phyloP scores from a whole-genome alignment of 2,888 invertebrate species.

The Hermaeophaga mercurialis region DNA sequence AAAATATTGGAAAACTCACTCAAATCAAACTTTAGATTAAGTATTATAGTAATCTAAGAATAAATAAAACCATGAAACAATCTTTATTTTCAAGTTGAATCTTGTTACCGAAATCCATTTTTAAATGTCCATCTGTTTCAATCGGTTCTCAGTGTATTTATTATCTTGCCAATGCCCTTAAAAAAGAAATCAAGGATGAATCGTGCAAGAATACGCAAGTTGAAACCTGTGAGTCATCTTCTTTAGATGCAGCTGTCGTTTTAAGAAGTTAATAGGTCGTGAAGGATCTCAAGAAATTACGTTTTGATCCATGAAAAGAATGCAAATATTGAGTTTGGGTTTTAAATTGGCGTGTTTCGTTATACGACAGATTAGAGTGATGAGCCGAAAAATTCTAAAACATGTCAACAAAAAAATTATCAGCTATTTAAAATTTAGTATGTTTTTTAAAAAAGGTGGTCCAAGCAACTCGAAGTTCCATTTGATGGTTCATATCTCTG shows the following conservation, averaged over 20 bases:
- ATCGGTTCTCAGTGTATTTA: not conserved
- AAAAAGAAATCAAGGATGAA: conserved; percentile 3
- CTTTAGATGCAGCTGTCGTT: conserved; percentile 33
- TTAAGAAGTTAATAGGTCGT: conserved; percentile 37
- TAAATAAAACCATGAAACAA: too few species aligned
- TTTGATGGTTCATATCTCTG: too few species aligned
- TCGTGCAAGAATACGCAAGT: conserved; percentile 31
- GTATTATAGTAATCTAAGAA: too few species aligned
- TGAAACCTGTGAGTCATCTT: conserved; percentile 35
- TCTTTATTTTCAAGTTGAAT: too few species aligned
- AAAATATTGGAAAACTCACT: too few species aligned
- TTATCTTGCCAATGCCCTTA: conserved; percentile 1
- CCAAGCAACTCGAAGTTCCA: too few species aligned
- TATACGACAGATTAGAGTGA: conserved; percentile 21
- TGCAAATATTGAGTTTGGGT: conserved; percentile 33
- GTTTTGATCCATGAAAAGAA: conserved; percentile 30
- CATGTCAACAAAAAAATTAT: conserved; percentile 3
- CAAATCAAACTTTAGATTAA: too few species aligned
- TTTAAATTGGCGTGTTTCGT: conserved; percentile 24
- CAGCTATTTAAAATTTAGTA: too few species aligned
- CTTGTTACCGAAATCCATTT: too few species aligned
- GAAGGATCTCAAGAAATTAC: conserved; percentile 32
- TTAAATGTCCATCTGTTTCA: too few species aligned
- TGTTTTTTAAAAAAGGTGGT: too few species aligned
- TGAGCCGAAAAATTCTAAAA: not conserved